These are phyloP conservation scores for Popillia japonica DNA, from an alignment of 1,140 invertebrate species.

Conservation along the genomic window DNA sequence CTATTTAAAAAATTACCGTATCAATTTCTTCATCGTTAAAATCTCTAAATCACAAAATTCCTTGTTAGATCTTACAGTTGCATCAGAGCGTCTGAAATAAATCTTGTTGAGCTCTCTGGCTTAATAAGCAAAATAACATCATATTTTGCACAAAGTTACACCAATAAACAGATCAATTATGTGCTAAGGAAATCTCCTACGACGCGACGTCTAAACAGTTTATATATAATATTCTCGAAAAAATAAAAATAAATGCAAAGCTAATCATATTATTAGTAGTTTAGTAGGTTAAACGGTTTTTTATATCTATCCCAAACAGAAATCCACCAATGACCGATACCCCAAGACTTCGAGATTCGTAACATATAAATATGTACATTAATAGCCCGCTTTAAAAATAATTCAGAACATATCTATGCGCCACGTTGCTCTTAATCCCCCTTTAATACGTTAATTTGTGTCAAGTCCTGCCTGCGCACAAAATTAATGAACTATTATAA, in stretches of 20 bases:
- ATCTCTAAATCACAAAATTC: no score
- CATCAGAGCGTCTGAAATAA: no score
- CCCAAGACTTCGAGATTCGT: background rate
- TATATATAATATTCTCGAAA: background rate
- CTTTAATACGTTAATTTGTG: conserved; percentile 7
- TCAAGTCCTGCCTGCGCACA: background rate
- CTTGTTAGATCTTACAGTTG: no score
- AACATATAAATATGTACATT: background rate
- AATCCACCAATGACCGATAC: background rate
- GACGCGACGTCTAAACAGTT: no score
- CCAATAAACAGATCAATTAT: no score
- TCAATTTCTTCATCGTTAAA: no score
- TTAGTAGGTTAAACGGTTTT: background rate
- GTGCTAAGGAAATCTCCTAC: no score
- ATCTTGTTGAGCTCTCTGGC: no score
- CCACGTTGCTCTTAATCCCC: background rate
- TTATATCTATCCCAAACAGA: background rate
- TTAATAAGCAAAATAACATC: no score
- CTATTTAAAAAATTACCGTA: no score
- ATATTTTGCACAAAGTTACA: no score
- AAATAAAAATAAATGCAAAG: background rate
- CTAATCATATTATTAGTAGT: background rate
- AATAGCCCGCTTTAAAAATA: conserved; percentile 2
- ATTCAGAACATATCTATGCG: background rate
- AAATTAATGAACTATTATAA: conserved; percentile 5